Percentiles rank a stretch among this genome's conserved stretches.
phyloP scores from a whole-genome alignment of 1,140 invertebrate species.

The Ridgeia piscesae region DNA sequence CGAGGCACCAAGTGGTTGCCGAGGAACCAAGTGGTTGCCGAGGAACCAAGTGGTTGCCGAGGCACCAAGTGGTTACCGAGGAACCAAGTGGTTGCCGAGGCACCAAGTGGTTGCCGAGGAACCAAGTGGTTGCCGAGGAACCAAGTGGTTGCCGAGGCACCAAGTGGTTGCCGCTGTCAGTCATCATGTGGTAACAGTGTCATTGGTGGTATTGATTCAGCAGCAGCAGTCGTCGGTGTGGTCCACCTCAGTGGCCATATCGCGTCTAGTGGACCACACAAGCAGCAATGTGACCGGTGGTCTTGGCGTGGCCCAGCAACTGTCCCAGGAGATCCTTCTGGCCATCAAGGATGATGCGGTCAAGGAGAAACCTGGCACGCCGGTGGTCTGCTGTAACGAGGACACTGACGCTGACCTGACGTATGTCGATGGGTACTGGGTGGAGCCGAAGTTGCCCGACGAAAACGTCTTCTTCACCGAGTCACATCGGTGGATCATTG shows the following conservation, averaged over 20 bases:
- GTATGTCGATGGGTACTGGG: slow-evolving; percentile 22
- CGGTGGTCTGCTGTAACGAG: background rate
- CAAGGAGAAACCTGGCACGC: background rate
- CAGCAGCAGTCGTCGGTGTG: background rate
- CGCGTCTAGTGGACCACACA: background rate
- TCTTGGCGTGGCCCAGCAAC: background rate
- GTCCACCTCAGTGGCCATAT: background rate
- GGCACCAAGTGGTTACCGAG: no score
- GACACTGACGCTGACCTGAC: background rate
- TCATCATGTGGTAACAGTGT: no score
- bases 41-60: no score
- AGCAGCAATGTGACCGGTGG: background rate
- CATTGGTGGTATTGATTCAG: background rate
- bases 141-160: no score
- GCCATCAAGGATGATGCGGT: background rate
- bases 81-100: no score
- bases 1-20: no score
- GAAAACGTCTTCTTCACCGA: slow-evolving; percentile 28
- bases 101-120: no score
- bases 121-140: no score
- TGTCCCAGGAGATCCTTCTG: background rate
- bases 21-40: no score
- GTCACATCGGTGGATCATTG: slow-evolving; percentile 23
- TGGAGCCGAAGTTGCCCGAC: slow-evolving; percentile 20
- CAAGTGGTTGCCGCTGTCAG: no score